Conservation (phyloP, 2,113 vertebrate species). For the Syrrhaptes paradoxus region DNA sequence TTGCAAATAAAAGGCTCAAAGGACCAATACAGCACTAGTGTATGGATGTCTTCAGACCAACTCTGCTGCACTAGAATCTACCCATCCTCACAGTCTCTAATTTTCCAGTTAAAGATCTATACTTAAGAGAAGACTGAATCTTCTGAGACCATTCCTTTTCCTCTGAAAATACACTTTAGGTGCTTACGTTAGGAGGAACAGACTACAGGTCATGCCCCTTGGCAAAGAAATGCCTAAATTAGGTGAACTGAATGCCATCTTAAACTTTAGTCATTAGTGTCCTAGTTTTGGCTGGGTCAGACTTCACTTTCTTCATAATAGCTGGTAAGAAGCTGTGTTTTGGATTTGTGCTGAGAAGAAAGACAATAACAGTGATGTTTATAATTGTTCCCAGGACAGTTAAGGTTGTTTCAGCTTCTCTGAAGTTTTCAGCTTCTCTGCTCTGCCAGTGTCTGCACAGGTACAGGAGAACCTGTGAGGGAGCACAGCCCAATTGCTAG, state of each 20-base stretch:
- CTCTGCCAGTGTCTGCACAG: too few relatives aligned
- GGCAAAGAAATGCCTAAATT: not conserved
- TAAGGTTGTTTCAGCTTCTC: too few relatives aligned
- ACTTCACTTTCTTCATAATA: too few relatives aligned
- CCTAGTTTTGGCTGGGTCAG: too few relatives aligned
- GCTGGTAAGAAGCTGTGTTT: too few relatives aligned
- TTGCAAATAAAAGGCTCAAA: not conserved
- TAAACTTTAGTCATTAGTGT: not conserved
- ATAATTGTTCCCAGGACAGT: too few relatives aligned
- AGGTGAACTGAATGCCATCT: not conserved
- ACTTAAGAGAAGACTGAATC: not conserved
- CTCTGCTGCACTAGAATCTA: not conserved
- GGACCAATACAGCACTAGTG: not conserved
- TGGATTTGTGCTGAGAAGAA: too few relatives aligned
- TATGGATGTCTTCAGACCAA: not conserved
- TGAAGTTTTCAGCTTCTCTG: too few relatives aligned
- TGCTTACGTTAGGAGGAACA: not conserved
- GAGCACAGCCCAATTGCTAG: too few relatives aligned
- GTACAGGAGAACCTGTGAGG: too few relatives aligned
- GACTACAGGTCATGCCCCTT: accelerated
- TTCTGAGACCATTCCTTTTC: not conserved
- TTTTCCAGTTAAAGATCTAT: not conserved
- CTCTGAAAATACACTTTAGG: not conserved
- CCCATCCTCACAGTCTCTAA: not conserved
- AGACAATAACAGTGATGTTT: too few relatives aligned